Evolutionary conservation across 2,113 vertebrate genomes (phyloP), one percentile per base, ranked within the genome.

Genomic region (Riparia riparia): DNA sequence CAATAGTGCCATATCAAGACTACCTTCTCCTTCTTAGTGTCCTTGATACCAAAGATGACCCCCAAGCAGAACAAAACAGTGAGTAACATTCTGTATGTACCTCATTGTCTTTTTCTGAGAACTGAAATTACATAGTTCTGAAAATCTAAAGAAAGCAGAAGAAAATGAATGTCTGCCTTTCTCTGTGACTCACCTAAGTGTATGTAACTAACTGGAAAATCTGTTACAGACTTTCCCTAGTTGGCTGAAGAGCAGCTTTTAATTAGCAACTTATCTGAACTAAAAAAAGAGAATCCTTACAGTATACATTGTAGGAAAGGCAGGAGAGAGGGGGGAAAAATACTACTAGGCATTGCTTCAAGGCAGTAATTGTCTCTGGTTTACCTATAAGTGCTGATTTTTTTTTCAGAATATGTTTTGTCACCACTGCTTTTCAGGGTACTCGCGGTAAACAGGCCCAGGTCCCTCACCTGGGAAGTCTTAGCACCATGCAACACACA

Each of bases 401-500:
- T 42, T 42, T 57, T n/a, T 92, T 89, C 53, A 71, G 57, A 58
- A 54, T 63, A 17, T 17, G 21, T 20, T 87, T 86, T 80, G 10
- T 70, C 58, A 66, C 19, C 42, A 28, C 10, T 44, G 12, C 17
- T 92, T 20, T 81, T 54, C 25, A 81, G 37, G 6, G 13, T 73
- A 39, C 4, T 17, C 4, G 2, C 7, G 32, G 29, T 65, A 61
- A 80, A 77, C 29, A 70, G 32, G 18, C 12, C 45, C 29, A 80
- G 20, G 19, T 39, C 31, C 19, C 34, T n/a, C 45, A 44, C 24
- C 24, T 0, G 1, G 54, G 32, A 15, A 44, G 29, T 78, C 34
- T 37, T 20, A 29, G 29, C 24, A 32, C 0, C 0, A 41, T 5
- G 4, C 31, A 53, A 58, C 19, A 18, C 44, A 25, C 3, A 8